Evolutionary conservation across 2,797 vertebrate species (phyloP).

Genomic region (Psittacula derbiana): DNA sequence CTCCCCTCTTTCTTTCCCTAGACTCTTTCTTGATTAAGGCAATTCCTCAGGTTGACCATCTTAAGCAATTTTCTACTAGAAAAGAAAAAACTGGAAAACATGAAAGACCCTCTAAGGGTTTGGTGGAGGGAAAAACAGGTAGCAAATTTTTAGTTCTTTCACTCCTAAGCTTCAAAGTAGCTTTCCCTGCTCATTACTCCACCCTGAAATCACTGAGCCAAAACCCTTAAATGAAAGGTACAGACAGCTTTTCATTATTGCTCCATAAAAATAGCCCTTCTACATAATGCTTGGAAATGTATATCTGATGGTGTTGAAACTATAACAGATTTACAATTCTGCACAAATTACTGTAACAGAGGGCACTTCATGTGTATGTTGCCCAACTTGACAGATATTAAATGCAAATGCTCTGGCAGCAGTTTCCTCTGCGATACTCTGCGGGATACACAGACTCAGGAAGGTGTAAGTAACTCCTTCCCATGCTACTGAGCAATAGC

Average conservation of each 20-base stretch:
- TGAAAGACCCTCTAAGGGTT: background rate
- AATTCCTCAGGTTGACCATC: background rate
- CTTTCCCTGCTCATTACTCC: background rate
- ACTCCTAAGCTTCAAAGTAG: background rate
- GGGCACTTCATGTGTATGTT: background rate
- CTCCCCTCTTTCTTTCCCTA: background rate
- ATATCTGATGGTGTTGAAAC: background rate
- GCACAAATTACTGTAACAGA: background rate
- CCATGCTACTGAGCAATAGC: background rate
- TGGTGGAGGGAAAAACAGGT: background rate
- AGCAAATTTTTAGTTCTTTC: background rate
- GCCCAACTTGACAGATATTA: background rate
- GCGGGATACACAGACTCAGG: rapidly evolving
- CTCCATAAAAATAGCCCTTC: background rate
- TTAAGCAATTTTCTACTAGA: background rate
- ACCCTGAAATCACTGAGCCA: background rate
- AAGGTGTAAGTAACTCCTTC: background rate
- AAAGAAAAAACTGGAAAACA: background rate
- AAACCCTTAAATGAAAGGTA: background rate
- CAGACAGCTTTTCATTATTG: background rate
- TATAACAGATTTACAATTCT: background rate
- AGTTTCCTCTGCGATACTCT: background rate
- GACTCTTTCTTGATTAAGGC: background rate
- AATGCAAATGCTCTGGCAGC: rapidly evolving
- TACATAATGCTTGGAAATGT: background rate